These are phyloP conservation scores for Digitonthophagus gazella DNA, from an alignment of 2,888 invertebrate species.

Conservation along the genomic window DNA sequence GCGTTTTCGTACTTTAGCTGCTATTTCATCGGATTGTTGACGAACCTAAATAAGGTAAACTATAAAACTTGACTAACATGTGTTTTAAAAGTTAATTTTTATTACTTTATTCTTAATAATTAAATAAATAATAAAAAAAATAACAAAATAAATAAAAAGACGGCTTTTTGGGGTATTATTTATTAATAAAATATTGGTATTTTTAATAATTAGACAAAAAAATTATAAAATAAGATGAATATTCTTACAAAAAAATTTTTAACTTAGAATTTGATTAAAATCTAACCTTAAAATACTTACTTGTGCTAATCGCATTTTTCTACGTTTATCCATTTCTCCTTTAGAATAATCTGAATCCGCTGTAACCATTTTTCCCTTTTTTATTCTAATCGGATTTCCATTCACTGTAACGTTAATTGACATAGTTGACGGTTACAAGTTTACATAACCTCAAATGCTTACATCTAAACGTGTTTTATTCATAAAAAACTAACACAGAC, in stretches of 20 bases:
- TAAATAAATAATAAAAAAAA: too few species aligned
- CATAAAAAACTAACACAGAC: too few species aligned
- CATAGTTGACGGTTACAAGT: slow-evolving; percentile 49
- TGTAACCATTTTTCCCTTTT: slow-evolving; percentile 53
- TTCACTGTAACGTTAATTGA: slow-evolving; percentile 61
- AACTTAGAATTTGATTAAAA: slow-evolving; percentile 1
- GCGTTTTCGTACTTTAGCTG: slow-evolving; percentile 56
- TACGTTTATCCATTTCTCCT: slow-evolving; percentile 58
- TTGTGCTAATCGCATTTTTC: slow-evolving; percentile 61
- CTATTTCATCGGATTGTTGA: slow-evolving; percentile 61
- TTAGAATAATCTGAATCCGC: slow-evolving; percentile 55
- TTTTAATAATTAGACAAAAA: too few species aligned
- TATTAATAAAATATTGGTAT: too few species aligned
- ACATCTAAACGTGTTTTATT: background rate
- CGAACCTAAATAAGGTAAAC: slow-evolving; percentile 54
- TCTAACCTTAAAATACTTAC: slow-evolving; percentile 44
- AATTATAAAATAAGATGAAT: too few species aligned
- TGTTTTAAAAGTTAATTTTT: too few species aligned
- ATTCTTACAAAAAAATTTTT: too few species aligned
- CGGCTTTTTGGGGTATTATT: too few species aligned
- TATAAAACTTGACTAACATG: too few species aligned
- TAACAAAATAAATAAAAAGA: too few species aligned
- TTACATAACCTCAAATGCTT: slow-evolving; percentile 27
- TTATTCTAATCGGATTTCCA: slow-evolving; percentile 56
- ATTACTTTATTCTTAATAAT: too few species aligned